Evolutionary conservation across 2,113 vertebrate genomes (phyloP).

Genomic region (Cairina moschata): DNA sequence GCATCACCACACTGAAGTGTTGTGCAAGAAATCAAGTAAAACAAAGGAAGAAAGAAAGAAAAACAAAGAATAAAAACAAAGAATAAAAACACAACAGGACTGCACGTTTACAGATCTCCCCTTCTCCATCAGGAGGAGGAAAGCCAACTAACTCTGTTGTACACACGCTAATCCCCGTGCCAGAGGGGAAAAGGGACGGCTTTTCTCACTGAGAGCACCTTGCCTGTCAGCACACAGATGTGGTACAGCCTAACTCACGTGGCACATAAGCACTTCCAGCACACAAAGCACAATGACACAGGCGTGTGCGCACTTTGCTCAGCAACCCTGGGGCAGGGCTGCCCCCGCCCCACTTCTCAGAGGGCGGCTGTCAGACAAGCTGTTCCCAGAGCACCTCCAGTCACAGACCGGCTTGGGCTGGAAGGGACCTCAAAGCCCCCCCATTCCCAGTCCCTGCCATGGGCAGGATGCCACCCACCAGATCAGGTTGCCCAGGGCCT

Average conservation of each 20-base stretch:
- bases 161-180: background rate
- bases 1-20: background rate
- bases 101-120: background rate
- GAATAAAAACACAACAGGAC: background rate
- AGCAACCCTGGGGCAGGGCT: background rate
- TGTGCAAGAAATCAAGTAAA: background rate
- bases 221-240: background rate
- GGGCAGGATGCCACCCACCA: no score
- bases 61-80: background rate
- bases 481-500: no score
- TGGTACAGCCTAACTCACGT: background rate
- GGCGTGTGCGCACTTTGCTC: accelerated
- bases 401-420: no score
- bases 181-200: accelerated
- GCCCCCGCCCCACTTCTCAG: accelerated
- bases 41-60: background rate
- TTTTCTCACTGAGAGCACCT: accelerated
- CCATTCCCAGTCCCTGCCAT: no score
- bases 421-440: no score
- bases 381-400: no score
- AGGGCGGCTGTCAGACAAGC: background rate
- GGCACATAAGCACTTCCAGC: background rate
- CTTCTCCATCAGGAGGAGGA: background rate
- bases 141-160: accelerated
- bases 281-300: background rate